A percentile compares a stretch with the other conserved stretches of the same genome.
Conservation (phyloP, 1,140 invertebrate species). For the Lordiphosa collinella region DNA sequence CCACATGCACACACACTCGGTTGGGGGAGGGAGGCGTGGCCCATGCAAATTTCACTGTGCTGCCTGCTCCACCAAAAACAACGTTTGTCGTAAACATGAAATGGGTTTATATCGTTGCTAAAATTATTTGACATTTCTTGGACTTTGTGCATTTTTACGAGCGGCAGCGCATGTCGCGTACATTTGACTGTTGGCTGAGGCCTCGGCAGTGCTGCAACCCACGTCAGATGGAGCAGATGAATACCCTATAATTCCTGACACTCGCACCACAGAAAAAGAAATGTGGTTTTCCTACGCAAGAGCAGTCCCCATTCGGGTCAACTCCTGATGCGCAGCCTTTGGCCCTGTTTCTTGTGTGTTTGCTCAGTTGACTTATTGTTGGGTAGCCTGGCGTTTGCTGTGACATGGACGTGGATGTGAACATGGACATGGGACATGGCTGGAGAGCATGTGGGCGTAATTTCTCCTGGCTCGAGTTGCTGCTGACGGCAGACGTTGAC, state of each 20-base stretch:
- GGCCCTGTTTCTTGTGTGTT: slow-evolving; percentile 47
- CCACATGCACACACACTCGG: slow-evolving; percentile 23
- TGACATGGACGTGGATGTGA: slow-evolving; percentile 38
- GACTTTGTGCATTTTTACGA: slow-evolving; percentile 76
- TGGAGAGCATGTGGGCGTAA: slow-evolving; percentile 50
- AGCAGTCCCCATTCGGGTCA: slow-evolving; percentile 28
- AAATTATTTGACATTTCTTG: slow-evolving; percentile 79
- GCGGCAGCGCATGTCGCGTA: slow-evolving; percentile 37
- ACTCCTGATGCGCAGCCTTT: slow-evolving; percentile 1
- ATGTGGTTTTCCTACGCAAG: background rate
- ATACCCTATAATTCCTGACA: background rate
- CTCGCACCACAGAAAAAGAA: background rate
- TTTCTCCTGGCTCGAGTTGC: slow-evolving; percentile 24
- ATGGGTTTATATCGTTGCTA: slow-evolving; percentile 79
- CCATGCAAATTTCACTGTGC: slow-evolving; percentile 58
- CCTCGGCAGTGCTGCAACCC: background rate
- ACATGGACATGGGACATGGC: slow-evolving; percentile 19
- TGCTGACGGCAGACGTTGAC: slow-evolving; percentile 63
- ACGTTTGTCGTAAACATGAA: slow-evolving; percentile 76
- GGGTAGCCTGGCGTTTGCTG: slow-evolving; percentile 53
- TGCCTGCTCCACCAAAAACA: slow-evolving; percentile 17
- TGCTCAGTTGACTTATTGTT: slow-evolving; percentile 73
- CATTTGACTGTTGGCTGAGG: slow-evolving; percentile 52
- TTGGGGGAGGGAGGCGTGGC: slow-evolving; percentile 18
- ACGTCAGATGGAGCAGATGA: background rate